Percentiles rank a stretch among this genome's conserved stretches.
phyloP scores from a whole-genome alignment of 2,797 vertebrate species.

The Crax fasciolata region DNA sequence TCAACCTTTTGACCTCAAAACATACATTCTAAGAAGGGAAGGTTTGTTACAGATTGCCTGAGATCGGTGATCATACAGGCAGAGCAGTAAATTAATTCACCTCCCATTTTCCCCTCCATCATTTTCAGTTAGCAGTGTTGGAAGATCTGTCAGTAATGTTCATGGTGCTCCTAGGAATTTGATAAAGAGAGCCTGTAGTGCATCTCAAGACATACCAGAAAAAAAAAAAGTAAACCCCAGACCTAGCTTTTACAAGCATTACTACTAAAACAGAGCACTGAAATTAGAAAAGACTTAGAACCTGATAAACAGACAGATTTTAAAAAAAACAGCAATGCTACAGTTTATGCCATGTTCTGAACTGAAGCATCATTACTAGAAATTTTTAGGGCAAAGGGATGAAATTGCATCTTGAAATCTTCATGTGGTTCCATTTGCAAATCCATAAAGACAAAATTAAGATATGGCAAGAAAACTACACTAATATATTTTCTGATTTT shows the following conservation, averaged over 20 bases:
- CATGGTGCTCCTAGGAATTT: neutral
- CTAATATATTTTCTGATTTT: neutral
- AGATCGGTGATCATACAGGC: constrained; percentile 10
- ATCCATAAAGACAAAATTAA: neutral
- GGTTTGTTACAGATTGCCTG: neutral
- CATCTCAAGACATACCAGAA: neutral
- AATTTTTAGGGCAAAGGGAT: neutral
- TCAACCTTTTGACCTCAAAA: neutral
- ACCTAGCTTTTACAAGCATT: constrained; percentile 20
- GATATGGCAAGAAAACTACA: neutral
- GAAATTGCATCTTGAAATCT: neutral
- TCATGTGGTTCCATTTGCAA: neutral
- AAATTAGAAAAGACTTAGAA: constrained; percentile 14
- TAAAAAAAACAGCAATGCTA: neutral
- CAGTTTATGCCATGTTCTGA: neutral
- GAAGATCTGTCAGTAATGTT: neutral
- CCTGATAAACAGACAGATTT: neutral
- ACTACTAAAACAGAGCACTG: neutral
- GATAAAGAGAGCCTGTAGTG: neutral
- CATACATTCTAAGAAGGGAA: constrained; percentile 9
- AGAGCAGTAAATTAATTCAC: constrained; percentile 42
- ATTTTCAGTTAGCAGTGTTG: neutral
- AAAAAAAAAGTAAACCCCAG: neutral
- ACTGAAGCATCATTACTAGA: neutral
- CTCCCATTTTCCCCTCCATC: neutral